These are phyloP conservation scores for Stigmatopora nigra DNA, from an alignment of 2,113 vertebrate species.

Conservation along the genomic window DNA sequence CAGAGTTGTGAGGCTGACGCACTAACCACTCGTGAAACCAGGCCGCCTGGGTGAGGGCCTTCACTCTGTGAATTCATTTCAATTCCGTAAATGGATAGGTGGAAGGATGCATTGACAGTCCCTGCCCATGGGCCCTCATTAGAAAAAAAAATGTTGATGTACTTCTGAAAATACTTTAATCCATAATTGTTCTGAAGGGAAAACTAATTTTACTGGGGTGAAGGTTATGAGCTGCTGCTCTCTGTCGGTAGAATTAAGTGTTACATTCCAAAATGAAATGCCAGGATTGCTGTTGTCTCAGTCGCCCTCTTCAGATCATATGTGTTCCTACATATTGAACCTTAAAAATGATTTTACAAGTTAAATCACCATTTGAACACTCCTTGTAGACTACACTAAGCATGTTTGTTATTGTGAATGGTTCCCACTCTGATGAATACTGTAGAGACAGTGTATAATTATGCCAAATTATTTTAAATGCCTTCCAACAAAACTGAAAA, in stretches of 20 bases:
- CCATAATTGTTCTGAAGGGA: not conserved
- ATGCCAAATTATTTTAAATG: slow-evolving; percentile 13
- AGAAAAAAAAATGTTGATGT: too few species aligned
- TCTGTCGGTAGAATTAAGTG: slow-evolving; percentile 33
- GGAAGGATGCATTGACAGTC: too few species aligned
- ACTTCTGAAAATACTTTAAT: too few species aligned
- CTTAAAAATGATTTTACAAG: not conserved
- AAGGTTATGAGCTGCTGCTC: slow-evolving; percentile 44
- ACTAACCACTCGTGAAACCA: too few species aligned
- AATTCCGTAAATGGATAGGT: too few species aligned
- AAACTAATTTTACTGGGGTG: not conserved
- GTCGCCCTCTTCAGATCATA: slow-evolving; percentile 47
- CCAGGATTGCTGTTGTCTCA: slow-evolving; percentile 10
- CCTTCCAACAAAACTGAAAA: slow-evolving; percentile 1
- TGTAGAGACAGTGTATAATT: slow-evolving; percentile 20
- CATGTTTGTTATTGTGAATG: not conserved
- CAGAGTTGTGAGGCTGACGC: too few species aligned
- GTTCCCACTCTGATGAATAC: not conserved
- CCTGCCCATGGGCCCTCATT: too few species aligned
- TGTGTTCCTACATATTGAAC: slow-evolving; percentile 8
- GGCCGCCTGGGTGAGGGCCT: too few species aligned
- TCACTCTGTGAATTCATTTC: too few species aligned
- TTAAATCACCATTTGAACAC: not conserved
- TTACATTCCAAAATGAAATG: not conserved
- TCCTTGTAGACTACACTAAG: not conserved